Evolutionary conservation across 2,888 invertebrate genomes (phyloP).

Genomic region (Eumerus sabulonum): DNA sequence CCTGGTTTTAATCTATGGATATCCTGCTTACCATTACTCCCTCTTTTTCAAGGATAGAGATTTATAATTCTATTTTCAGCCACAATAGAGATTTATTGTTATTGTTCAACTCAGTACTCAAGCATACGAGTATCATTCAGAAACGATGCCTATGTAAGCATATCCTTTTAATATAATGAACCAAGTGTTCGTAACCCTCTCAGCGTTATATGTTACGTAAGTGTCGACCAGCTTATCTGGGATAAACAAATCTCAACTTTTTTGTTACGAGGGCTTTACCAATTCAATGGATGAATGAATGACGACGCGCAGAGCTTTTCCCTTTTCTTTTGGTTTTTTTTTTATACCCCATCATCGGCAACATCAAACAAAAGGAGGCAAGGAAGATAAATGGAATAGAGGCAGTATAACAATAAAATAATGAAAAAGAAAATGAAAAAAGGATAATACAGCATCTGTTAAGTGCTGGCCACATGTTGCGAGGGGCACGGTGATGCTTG

Average conservation of each 20-base stretch:
- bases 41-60: conserved; percentile 43
- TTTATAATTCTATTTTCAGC: conserved; percentile 50
- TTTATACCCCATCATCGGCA: conserved; percentile 21
- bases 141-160: conserved; percentile 11
- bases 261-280: conserved; percentile 34
- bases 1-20: too few relatives aligned
- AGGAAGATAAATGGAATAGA: conserved; percentile 11
- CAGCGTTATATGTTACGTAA: conserved; percentile 41
- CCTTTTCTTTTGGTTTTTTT: conserved; percentile 9
- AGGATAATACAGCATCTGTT: too few relatives aligned
- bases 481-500: too few relatives aligned
- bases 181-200: not conserved
- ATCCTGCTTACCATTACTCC: conserved; percentile 14
- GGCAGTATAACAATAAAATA: not conserved
- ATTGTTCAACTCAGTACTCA: conserved; percentile 28
- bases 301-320: conserved; percentile 2
- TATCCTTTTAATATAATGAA: conserved; percentile 38
- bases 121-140: conserved; percentile 15
- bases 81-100: conserved; percentile 48
- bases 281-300: conserved; percentile 42
- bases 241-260: conserved; percentile 55
- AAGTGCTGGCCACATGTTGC: too few relatives aligned
- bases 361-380: conserved; percentile 20
- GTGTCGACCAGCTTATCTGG: conserved; percentile 50
- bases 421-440: not conserved